Evolutionary conservation across 2,797 vertebrate genomes (phyloP).

Genomic region (Urocyon cinereoargenteus): DNA sequence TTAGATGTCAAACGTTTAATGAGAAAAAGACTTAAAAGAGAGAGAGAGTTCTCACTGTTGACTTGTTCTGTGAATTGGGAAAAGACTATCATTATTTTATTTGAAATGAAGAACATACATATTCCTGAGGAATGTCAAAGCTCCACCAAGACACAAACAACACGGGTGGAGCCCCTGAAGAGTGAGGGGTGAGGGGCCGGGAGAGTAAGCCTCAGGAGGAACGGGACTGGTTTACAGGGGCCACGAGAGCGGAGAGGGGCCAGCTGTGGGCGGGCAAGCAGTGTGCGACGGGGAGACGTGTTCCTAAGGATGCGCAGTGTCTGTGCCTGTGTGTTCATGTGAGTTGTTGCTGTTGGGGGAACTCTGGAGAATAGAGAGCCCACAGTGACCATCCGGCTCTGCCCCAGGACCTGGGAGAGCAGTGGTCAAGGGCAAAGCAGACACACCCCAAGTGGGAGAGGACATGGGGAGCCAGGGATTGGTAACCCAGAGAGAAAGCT

Average conservation of each 20-base stretch:
- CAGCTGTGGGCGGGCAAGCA: not conserved
- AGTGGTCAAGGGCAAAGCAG: not conserved
- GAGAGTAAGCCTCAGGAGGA: not conserved
- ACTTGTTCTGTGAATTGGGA: not conserved
- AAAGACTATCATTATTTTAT: not conserved
- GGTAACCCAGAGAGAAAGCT: not conserved
- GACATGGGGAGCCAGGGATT: not conserved
- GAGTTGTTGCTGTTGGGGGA: not conserved
- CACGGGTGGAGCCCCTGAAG: not conserved
- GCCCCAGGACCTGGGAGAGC: not conserved
- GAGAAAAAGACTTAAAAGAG: not conserved
- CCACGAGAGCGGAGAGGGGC: not conserved
- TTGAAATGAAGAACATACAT: not conserved
- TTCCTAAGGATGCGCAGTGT: not conserved
- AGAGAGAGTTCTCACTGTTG: not conserved
- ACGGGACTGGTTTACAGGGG: not conserved
- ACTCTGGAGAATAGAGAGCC: not conserved
- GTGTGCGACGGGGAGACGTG: not conserved
- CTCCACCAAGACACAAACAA: not conserved
- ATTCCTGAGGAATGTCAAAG: not conserved
- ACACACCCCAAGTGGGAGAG: not conserved
- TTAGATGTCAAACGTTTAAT: not conserved
- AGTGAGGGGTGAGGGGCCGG: fast-evolving
- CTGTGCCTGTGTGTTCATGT: not conserved
- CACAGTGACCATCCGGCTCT: not conserved